phyloP scores from a whole-genome alignment of 2,797 vertebrate species.

The Poeciliopsis gracilis region DNA sequence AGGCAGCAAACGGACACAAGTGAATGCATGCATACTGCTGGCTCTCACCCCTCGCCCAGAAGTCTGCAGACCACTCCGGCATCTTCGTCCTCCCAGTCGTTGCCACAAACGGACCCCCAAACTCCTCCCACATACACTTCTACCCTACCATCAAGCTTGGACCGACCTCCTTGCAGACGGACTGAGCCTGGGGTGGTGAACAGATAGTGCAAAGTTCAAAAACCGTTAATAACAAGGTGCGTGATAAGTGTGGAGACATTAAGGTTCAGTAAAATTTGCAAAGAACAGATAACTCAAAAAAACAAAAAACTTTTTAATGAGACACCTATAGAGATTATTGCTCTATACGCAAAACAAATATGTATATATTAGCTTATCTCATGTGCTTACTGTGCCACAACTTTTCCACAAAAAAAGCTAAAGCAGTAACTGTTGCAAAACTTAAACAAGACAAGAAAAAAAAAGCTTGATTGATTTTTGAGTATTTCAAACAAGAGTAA shows the following conservation, averaged over 20 bases:
- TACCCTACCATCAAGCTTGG: conserved; percentile 87
- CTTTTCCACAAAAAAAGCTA: not conserved
- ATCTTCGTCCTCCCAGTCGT: conserved; percentile 85
- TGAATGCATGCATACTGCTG: conserved; percentile 33
- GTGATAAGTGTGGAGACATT: not conserved
- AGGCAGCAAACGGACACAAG: conserved; percentile 7
- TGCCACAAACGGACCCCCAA: conserved; percentile 87
- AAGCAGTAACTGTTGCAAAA: not conserved
- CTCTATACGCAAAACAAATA: not conserved
- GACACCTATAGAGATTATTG: not conserved
- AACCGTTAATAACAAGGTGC: not conserved
- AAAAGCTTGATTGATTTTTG: not conserved
- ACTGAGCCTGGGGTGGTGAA: conserved; percentile 79
- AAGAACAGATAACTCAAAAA: not conserved
- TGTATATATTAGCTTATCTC: not conserved
- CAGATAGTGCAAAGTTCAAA: not conserved
- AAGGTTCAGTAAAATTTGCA: not conserved
- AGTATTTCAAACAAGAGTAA: not conserved
- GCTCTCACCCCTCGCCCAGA: conserved; percentile 88
- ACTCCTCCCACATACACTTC: conserved; percentile 86
- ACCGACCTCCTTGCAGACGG: conserved; percentile 85
- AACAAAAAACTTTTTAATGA: not conserved
- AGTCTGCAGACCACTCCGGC: conserved; percentile 88
- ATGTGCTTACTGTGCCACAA: too few species aligned
- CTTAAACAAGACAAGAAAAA: not conserved